These are phyloP conservation scores for Hyperoplus immaculatus DNA, from an alignment of 2,797 vertebrate genomes.

Conservation along the genomic window DNA sequence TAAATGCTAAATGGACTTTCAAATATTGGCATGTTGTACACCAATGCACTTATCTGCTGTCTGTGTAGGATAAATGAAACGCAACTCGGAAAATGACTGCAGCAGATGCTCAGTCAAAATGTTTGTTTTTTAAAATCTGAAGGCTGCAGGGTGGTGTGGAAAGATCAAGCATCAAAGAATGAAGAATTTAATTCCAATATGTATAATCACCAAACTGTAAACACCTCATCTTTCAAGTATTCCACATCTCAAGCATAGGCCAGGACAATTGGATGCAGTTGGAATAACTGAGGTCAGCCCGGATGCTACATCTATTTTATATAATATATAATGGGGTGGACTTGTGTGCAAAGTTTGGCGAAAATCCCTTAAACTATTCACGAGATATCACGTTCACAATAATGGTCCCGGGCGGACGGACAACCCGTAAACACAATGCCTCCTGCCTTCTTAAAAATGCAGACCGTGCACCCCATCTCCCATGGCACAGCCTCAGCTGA, in stretches of 20 bases:
- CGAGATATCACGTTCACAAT: too few species aligned
- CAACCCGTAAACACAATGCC: too few species aligned
- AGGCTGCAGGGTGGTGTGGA: neutral
- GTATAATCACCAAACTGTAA: neutral
- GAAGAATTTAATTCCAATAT: neutral
- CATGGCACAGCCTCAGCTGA: neutral
- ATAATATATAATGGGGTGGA: too few species aligned
- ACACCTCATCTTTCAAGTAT: neutral
- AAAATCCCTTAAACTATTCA: too few species aligned
- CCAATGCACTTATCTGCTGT: constrained; percentile 18
- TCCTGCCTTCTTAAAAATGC: neutral
- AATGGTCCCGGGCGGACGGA: too few species aligned
- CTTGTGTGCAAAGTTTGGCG: too few species aligned
- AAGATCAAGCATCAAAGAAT: neutral
- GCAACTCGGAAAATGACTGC: neutral
- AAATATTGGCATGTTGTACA: constrained; percentile 33
- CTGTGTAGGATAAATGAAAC: constrained; percentile 11
- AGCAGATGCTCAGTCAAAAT: constrained; percentile 15
- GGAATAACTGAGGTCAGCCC: too few species aligned
- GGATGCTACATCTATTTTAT: too few species aligned
- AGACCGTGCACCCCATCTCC: neutral
- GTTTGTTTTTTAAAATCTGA: neutral
- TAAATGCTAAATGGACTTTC: constrained; percentile 5
- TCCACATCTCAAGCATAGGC: neutral
- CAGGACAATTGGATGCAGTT: too few species aligned